Percentiles rank a stretch among this genome's conserved stretches.
Conservation (phyloP, 2,797 vertebrate species). For the Pelodytes ibericus region DNA sequence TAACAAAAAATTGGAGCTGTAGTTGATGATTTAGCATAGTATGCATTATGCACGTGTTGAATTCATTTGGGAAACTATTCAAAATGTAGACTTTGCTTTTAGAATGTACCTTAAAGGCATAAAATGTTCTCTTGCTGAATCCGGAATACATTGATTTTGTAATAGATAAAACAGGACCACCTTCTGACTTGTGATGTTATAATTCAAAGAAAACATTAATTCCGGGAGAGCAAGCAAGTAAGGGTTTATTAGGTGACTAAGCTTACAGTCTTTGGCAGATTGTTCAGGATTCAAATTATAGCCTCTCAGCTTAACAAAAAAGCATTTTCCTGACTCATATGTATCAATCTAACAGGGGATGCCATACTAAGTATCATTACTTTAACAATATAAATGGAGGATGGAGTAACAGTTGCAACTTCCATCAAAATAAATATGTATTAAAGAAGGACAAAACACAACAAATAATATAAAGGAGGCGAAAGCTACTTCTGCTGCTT, state of each 20-base stretch:
- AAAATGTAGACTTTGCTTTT: not conserved
- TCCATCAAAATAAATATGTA: not conserved
- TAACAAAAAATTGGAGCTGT: not conserved
- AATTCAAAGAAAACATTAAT: constrained; percentile 3
- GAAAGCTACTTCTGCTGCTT: no score
- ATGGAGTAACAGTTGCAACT: constrained; percentile 18
- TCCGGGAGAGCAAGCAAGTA: constrained; percentile 21
- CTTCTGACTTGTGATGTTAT: not conserved
- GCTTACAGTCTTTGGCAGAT: constrained; percentile 4
- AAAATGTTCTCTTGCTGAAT: not conserved
- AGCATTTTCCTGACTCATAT: constrained; percentile 32
- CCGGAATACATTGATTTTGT: not conserved
- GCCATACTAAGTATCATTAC: constrained; percentile 4
- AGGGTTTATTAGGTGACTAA: constrained; percentile 37
- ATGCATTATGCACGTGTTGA: not conserved
- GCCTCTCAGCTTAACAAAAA: constrained; percentile 25
- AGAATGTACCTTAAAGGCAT: not conserved
- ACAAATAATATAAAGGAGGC: no score
- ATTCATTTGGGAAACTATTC: not conserved
- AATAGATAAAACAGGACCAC: constrained; percentile 11
- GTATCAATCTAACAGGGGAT: constrained; percentile 41
- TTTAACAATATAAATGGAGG: constrained; percentile 14
- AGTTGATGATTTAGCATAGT: not conserved
- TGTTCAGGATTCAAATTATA: constrained; percentile 30
- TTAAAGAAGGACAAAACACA: no score